phyloP scores from a whole-genome alignment of 2,797 vertebrate species.

The Takifugu ocellatus region DNA sequence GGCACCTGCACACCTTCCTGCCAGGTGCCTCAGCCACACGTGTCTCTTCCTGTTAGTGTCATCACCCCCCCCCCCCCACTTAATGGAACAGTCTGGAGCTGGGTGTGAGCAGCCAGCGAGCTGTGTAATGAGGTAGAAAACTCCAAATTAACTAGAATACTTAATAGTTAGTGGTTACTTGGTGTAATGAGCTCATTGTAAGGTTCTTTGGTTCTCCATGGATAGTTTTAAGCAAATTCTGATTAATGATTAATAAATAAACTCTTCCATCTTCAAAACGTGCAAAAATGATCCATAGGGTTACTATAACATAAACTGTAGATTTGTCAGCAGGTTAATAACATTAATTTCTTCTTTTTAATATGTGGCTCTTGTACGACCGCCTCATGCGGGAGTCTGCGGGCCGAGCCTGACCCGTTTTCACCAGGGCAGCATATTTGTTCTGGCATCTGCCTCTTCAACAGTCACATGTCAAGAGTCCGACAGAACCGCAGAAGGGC shows the following conservation, averaged over 20 bases:
- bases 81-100: conserved; percentile 10
- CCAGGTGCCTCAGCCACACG: conserved; percentile 49
- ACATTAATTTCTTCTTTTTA: background rate
- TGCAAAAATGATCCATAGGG: too few species aligned
- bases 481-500: conserved; percentile 33
- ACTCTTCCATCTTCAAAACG: too few species aligned
- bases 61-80: conserved; percentile 22
- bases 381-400: background rate
- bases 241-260: too few species aligned
- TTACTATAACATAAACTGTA: too few species aligned
- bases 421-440: background rate
- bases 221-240: background rate
- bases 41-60: conserved; percentile 56
- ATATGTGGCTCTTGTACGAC: background rate
- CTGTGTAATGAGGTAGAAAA: too few species aligned
- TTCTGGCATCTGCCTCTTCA: conserved; percentile 1
- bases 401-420: background rate
- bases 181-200: too few species aligned
- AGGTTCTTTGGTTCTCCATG: too few species aligned
- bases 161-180: too few species aligned
- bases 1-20: conserved; percentile 22
- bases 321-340: too few species aligned
- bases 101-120: conserved; percentile 7
- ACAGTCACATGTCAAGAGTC: conserved; percentile 6
- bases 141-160: too few species aligned